Evolutionary conservation across 2,888 invertebrate genomes (phyloP), one percentile per base, ranked within the genome.

Genomic region (Agonopterix subpropinquella): DNA sequence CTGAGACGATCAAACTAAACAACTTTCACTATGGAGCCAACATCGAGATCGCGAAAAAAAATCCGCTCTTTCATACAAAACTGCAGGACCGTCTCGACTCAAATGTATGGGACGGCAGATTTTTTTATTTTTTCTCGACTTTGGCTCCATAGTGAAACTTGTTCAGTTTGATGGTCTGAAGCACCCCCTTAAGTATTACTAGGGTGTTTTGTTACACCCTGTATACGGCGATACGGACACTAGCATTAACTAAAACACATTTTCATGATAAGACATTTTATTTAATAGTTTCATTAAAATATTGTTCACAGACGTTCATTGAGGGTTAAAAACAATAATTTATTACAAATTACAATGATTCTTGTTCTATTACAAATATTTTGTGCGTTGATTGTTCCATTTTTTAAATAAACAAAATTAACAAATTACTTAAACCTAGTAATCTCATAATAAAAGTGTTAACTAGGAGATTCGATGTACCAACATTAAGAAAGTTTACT

Each of bases 301-400:
- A 77, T 78, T 72, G 77, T 75, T 63, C 77, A 77, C 77, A 76
- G 78, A 64, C 77, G 70, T 77, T 71, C 66, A 60, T 67, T 61
- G 62, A 56, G 64, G 67, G 65, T 66, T 61, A 70, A 74, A 82
- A 79, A 84, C 75, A 87, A 86, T 87, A 86, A 86, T 84, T 86
- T 87, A 86, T 77, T 83, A 81, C 76, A 80, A 73, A 76, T 68
- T 82, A 84, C 73, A 76, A 55, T 28, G 59, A 56, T 65, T 66
- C 61, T 62, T 61, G 56, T 62, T 73, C 67, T 68, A 69, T 70
- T 72, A 71, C 69, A 74, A 58, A 61, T 64, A 61, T 47, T 63
- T 84, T 85, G 85, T 85, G 84, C 83, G 82, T 72, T 58, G 57
- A 57, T 61, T 61, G 53, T 62, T 55, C 52, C 53, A 58, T 58